Evolutionary conservation across 2,888 invertebrate genomes (phyloP).

Genomic region (Euplexia lucipara): DNA sequence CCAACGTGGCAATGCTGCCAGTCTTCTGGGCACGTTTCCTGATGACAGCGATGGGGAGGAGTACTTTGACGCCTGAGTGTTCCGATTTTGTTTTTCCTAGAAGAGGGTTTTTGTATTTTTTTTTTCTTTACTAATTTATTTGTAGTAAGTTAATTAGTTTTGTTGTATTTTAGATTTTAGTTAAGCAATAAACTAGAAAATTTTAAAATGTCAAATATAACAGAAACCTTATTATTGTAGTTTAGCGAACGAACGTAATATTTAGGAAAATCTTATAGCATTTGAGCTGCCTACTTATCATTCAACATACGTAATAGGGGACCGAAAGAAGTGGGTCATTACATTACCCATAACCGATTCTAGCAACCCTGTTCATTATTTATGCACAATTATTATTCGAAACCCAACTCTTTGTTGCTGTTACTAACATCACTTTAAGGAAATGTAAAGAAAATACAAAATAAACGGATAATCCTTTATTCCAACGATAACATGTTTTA

Average conservation of each 20-base stretch:
- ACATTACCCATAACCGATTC: slow-evolving; percentile 30
- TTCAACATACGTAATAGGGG: slow-evolving; percentile 25
- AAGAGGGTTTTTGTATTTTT: too few species aligned
- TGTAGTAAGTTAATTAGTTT: too few species aligned
- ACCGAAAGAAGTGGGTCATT: slow-evolving; percentile 32
- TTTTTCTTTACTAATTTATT: too few species aligned
- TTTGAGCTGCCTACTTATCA: slow-evolving; percentile 29
- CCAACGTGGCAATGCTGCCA: too few species aligned
- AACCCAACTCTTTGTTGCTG: slow-evolving; percentile 12
- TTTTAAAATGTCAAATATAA: too few species aligned
- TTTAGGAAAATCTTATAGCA: neutral
- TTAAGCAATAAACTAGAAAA: too few species aligned
- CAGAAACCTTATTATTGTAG: too few species aligned
- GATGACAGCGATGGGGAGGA: too few species aligned
- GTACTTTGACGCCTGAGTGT: too few species aligned
- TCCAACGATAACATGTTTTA: neutral
- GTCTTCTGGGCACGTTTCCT: too few species aligned
- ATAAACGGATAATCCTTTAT: neutral
- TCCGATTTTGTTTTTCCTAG: too few species aligned
- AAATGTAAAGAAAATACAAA: slow-evolving; percentile 5
- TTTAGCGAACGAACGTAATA: neutral
- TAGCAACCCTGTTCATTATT: slow-evolving; percentile 43
- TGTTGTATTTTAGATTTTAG: too few species aligned
- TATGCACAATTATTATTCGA: slow-evolving; percentile 38
- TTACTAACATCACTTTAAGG: neutral